Evolutionary conservation across 2,888 invertebrate species (phyloP).

Genomic region (Nasonovia ribisnigri): DNA sequence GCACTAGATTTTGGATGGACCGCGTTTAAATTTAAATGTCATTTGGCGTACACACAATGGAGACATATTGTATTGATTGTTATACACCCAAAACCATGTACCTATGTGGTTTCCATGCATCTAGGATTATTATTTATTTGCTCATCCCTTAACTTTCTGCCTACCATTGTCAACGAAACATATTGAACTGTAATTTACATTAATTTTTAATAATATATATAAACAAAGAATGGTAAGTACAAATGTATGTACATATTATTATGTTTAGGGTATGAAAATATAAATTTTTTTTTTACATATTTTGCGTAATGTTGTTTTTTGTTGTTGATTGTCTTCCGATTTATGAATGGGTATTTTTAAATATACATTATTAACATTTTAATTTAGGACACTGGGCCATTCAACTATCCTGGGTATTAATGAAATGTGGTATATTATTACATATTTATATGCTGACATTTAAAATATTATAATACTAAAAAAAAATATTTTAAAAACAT

Average conservation of each 20-base stretch:
- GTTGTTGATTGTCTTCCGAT: neutral
- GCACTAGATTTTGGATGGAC: conserved; percentile 53
- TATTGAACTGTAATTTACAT: neutral
- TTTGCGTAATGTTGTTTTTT: neutral
- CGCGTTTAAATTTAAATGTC: conserved; percentile 60
- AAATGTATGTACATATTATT: neutral
- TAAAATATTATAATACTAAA: neutral
- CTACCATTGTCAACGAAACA: neutral
- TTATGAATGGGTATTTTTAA: neutral
- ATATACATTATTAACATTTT: neutral
- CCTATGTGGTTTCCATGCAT: neutral
- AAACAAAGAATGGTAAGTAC: no score
- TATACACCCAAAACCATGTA: conserved; percentile 27
- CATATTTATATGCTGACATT: neutral
- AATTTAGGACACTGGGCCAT: neutral
- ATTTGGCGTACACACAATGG: conserved; percentile 54
- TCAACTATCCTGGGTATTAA: neutral
- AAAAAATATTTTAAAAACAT: neutral
- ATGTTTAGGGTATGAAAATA: neutral
- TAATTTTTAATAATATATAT: neutral
- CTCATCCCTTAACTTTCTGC: neutral
- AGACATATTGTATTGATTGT: conserved; percentile 52
- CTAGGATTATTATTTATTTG: neutral
- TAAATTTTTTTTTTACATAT: neutral
- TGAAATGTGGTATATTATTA: neutral